These are phyloP conservation scores for Pygathrix nemaeus DNA, from an alignment of 2,113 vertebrate species.

Conservation along the genomic window DNA sequence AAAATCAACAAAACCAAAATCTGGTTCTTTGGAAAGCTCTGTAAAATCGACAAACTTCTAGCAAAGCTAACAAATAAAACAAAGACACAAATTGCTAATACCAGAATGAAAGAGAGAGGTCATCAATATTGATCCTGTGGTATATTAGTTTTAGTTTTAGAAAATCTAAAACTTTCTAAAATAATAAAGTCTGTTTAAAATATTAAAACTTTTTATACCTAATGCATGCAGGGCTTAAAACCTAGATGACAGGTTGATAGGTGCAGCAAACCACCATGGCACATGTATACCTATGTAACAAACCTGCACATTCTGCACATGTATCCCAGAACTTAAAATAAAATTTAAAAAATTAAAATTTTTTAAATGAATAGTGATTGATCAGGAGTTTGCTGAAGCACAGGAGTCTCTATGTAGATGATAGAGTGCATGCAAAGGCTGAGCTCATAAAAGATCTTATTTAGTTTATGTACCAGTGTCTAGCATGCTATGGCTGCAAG, in stretches of 20 bases:
- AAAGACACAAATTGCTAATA: not conserved
- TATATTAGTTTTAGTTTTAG: no score
- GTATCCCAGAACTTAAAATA: no score
- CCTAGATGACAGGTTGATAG: no score
- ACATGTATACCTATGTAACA: no score
- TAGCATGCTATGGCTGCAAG: not conserved
- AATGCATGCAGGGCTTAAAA: no score
- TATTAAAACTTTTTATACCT: not conserved
- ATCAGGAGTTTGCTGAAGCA: not conserved
- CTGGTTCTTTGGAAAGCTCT: not conserved
- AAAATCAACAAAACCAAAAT: not conserved
- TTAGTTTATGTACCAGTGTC: not conserved
- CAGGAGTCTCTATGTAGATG: not conserved
- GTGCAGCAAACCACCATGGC: no score
- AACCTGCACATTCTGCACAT: no score
- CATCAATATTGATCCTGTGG: not conserved
- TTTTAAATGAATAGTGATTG: not conserved
- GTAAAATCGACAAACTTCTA: slow-evolving; percentile 12
- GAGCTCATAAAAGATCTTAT: not conserved
- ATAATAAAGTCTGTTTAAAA: not conserved
- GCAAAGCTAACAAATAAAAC: not conserved
- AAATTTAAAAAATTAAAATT: no score
- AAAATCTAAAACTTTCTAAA: slow-evolving; percentile 18
- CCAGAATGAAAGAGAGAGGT: not conserved
- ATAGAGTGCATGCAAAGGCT: not conserved